These are phyloP conservation scores for Hestina assimilis DNA, from an alignment of 1,140 invertebrate genomes.

Conservation along the genomic window DNA sequence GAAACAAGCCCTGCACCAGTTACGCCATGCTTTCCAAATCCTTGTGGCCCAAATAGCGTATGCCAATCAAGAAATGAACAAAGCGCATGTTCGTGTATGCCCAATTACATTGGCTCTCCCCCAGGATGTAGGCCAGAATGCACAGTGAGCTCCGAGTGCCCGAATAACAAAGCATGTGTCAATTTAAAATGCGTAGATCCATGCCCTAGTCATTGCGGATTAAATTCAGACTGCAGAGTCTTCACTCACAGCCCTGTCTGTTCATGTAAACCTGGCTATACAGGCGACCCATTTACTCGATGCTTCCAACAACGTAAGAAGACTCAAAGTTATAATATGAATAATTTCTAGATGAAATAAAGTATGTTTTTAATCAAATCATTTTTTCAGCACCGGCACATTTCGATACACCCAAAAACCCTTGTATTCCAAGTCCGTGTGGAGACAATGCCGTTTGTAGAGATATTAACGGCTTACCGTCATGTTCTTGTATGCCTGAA, in stretches of 20 bases:
- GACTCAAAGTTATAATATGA: not conserved
- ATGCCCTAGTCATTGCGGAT: constrained; percentile 85
- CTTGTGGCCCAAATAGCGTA: constrained; percentile 86
- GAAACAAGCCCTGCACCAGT: constrained; percentile 48
- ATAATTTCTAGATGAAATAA: not conserved
- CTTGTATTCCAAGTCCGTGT: constrained; percentile 82
- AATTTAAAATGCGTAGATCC: constrained; percentile 84
- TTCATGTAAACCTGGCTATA: constrained; percentile 72
- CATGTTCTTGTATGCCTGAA: constrained; percentile 80
- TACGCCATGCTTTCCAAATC: constrained; percentile 82
- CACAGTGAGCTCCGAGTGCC: constrained; percentile 84
- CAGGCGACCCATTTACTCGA: constrained; percentile 80
- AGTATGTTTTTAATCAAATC: constrained; percentile 12
- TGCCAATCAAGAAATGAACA: constrained; percentile 83
- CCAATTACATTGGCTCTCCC: constrained; percentile 85
- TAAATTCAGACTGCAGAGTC: constrained; percentile 87
- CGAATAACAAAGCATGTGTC: constrained; percentile 81
- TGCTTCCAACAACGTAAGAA: constrained; percentile 78
- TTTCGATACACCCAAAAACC: constrained; percentile 62
- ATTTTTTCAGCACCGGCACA: constrained; percentile 73
- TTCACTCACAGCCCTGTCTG: constrained; percentile 84
- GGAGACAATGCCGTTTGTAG: constrained; percentile 83
- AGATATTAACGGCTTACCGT: constrained; percentile 78
- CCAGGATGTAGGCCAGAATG: constrained; percentile 86
- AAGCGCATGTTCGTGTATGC: constrained; percentile 85